A percentile compares a stretch with the other conserved stretches of the same genome.
Conservation (phyloP, 1,140 invertebrate genomes). For the Epicauta chinensis region DNA sequence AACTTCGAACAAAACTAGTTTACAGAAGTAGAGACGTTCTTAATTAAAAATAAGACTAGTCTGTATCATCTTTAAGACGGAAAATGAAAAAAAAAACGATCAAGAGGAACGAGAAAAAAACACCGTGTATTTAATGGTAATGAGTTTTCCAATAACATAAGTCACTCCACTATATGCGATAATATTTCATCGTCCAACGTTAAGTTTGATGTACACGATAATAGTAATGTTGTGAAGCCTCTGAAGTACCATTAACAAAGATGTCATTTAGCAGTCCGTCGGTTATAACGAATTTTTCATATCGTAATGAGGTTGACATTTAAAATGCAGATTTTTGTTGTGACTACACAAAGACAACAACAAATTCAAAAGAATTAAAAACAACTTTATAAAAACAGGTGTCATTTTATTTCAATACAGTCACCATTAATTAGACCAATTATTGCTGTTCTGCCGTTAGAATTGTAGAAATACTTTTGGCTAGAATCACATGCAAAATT, state of each 20-base stretch:
- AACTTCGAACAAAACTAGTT: no score
- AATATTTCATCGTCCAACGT: neutral
- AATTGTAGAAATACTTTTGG: no score
- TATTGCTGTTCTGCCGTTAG: no score
- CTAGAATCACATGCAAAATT: no score
- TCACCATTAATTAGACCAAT: no score
- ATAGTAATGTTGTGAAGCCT: neutral
- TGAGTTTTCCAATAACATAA: neutral
- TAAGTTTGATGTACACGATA: slow-evolving; percentile 1
- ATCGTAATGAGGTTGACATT: neutral
- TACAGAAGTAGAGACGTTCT: no score
- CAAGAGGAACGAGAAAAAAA: no score
- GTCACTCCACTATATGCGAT: neutral
- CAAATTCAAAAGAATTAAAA: neutral
- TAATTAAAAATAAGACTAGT: no score
- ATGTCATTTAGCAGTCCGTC: neutral
- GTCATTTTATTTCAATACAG: no score
- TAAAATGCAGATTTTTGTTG: neutral
- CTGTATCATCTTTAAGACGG: no score
- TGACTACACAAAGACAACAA: neutral
- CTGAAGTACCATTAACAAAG: neutral
- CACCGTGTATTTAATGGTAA: neutral
- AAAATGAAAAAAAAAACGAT: no score
- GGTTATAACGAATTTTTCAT: neutral
- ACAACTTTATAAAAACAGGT: neutral